phyloP scores from a whole-genome alignment of 2,113 vertebrate species.

The Alectura lathami region DNA sequence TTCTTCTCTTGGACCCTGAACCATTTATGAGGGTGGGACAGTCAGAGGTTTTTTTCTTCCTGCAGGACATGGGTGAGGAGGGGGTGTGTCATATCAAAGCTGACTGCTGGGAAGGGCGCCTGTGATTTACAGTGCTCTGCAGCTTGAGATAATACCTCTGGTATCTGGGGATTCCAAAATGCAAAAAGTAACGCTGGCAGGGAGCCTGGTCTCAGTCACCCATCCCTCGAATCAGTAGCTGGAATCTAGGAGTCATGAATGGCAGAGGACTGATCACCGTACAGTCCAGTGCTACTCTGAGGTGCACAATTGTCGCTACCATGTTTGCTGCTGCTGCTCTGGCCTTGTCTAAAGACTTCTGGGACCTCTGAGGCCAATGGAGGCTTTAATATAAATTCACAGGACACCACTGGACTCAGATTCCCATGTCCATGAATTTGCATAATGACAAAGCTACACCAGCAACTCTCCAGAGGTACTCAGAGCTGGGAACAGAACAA shows the following conservation, averaged over 20 bases:
- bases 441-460: not conserved
- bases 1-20: not conserved
- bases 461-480: constrained; percentile 6
- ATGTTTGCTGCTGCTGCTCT: not conserved
- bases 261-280: not conserved
- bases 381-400: not conserved
- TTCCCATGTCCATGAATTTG: not conserved
- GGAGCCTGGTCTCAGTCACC: not conserved
- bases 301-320: not conserved
- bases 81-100: not conserved
- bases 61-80: not conserved
- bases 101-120: not conserved
- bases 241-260: not conserved
- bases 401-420: not conserved
- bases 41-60: not conserved
- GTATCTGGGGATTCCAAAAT: not conserved
- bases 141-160: not conserved
- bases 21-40: not conserved
- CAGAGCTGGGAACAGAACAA: constrained; percentile 41
- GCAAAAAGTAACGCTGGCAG: not conserved
- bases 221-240: not conserved
- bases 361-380: not conserved
- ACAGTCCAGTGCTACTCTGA: not conserved
- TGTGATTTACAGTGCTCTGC: not conserved
- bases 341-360: not conserved